Conservation (phyloP, 2,113 vertebrate genomes). For the Saguinus midas region DNA sequence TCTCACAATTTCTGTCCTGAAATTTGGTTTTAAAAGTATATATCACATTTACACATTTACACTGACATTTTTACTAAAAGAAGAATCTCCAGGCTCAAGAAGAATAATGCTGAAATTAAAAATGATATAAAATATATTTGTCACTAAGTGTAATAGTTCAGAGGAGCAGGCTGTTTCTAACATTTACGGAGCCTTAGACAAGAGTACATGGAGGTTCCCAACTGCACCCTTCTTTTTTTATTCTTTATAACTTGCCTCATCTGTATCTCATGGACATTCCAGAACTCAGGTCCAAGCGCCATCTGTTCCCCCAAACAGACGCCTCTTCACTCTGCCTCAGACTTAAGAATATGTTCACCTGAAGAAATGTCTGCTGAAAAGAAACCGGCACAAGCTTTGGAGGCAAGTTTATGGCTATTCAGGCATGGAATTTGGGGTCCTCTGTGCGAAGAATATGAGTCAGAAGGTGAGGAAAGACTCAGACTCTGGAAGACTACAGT, state of each 20-base stretch:
- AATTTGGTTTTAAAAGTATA: not conserved
- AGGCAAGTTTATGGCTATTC: not conserved
- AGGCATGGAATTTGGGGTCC: not conserved
- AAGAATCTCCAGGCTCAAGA: not conserved
- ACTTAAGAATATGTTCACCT: not conserved
- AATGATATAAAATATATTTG: not conserved
- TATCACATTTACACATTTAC: not conserved
- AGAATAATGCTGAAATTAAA: not conserved
- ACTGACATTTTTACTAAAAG: not conserved
- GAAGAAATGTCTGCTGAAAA: not conserved
- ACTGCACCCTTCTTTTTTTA: not conserved
- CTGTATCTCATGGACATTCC: not conserved
- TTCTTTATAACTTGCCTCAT: not conserved
- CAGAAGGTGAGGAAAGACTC: not conserved
- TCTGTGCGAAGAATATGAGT: not conserved
- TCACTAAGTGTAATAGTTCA: not conserved
- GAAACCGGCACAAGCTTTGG: rapidly evolving
- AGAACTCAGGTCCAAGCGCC: not conserved
- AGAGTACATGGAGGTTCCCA: not conserved
- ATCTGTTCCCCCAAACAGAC: not conserved
- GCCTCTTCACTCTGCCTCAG: not conserved
- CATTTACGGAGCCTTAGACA: not conserved
- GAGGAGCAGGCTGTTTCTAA: too few species aligned
- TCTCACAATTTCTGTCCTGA: not conserved
- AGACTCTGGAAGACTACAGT: not conserved